phyloP scores from a whole-genome alignment of 2,113 vertebrate genomes.

The Vulpes vulpes region DNA sequence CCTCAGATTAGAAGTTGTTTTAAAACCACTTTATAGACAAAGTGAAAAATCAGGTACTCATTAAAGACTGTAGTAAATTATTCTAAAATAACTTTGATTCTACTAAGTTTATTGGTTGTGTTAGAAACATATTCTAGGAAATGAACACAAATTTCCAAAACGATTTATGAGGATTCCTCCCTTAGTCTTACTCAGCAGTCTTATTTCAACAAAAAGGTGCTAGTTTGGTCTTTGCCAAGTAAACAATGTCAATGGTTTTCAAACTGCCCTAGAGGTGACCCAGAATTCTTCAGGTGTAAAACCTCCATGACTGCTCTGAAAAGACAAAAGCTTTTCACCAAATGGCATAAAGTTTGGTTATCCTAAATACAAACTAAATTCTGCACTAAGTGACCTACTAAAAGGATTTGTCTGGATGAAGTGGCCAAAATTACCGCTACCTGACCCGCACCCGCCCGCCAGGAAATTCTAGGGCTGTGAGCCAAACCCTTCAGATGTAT shows the following conservation, averaged over 20 bases:
- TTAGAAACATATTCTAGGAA: slow-evolving; percentile 17
- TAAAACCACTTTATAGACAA: slow-evolving; percentile 30
- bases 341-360: not conserved
- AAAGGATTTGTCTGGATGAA: slow-evolving; percentile 16
- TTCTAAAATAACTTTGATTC: not conserved
- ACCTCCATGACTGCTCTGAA: not conserved
- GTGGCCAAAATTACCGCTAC: not conserved
- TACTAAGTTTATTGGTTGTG: not conserved
- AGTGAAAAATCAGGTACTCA: not conserved
- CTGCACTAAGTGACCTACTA: not conserved
- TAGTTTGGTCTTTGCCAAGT: not conserved
- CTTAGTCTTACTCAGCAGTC: not conserved
- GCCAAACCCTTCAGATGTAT: not conserved
- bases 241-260: not conserved
- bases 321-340: not conserved
- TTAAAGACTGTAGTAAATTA: not conserved
- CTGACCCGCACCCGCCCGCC: not conserved
- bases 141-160: slow-evolving; percentile 37
- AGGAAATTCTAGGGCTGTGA: not conserved
- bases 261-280: not conserved
- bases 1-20: slow-evolving; percentile 14
- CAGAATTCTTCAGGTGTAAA: not conserved
- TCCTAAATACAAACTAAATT: slow-evolving; percentile 13
- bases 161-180: not conserved
- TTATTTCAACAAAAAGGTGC: slow-evolving; percentile 20